These are phyloP conservation scores for Latrodectus geometricus DNA, from an alignment of 1,140 invertebrate genomes.

Conservation along the genomic window DNA sequence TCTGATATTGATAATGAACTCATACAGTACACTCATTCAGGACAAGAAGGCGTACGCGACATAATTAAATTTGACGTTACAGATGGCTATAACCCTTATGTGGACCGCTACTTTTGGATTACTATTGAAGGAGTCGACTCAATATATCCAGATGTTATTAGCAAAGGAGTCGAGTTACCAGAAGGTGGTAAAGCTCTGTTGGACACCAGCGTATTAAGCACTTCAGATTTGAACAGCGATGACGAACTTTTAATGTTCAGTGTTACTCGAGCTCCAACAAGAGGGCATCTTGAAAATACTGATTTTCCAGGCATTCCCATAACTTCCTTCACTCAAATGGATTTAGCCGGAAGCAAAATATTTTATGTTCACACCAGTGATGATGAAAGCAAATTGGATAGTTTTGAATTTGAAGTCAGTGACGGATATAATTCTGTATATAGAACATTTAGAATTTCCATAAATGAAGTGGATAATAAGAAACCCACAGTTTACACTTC, in stretches of 20 bases:
- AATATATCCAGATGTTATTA: slow-evolving; percentile 68
- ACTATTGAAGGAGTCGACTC: slow-evolving; percentile 69
- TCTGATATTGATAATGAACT: slow-evolving; percentile 67
- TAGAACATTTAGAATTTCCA: slow-evolving; percentile 69
- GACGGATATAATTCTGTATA: slow-evolving; percentile 69
- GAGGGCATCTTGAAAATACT: slow-evolving; percentile 68
- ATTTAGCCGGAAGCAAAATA: slow-evolving; percentile 69
- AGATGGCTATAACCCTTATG: slow-evolving; percentile 69
- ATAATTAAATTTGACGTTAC: slow-evolving; percentile 70
- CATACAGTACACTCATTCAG: slow-evolving; percentile 69
- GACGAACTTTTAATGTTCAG: slow-evolving; percentile 68
- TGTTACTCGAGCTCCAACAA: slow-evolving; percentile 68
- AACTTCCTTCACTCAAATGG: slow-evolving; percentile 68
- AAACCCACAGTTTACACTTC: slow-evolving; percentile 68
- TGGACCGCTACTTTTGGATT: slow-evolving; percentile 70
- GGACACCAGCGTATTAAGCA: slow-evolving; percentile 68
- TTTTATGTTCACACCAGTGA: slow-evolving; percentile 68
- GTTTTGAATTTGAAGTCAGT: slow-evolving; percentile 71
- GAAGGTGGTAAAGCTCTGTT: slow-evolving; percentile 68
- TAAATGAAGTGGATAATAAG: slow-evolving; percentile 70
- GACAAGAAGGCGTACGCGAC: slow-evolving; percentile 68
- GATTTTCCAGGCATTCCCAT: slow-evolving; percentile 68
- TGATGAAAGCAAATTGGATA: slow-evolving; percentile 70
- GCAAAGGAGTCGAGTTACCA: slow-evolving; percentile 68
- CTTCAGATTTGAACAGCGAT: slow-evolving; percentile 68